A percentile compares a stretch with the other conserved stretches of the same genome.
Conservation (phyloP, 2,888 invertebrate species). For the Caenorhabditis macrosperma region DNA sequence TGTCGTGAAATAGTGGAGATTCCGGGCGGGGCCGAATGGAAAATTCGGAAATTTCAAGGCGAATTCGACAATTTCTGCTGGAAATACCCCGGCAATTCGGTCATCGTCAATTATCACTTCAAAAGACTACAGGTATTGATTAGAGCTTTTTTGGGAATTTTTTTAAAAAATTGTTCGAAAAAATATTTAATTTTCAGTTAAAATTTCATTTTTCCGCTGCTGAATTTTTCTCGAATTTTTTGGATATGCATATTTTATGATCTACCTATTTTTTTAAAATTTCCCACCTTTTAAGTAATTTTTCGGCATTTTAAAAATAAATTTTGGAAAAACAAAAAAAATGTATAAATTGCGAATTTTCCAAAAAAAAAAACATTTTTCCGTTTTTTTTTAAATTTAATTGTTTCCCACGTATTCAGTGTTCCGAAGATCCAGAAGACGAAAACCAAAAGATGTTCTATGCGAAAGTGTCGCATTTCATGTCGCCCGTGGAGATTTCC, state of each 20-base stretch:
- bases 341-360: not conserved
- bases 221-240: no score
- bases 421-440: conserved; percentile 1
- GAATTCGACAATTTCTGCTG: conserved; percentile 29
- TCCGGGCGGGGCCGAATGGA: conserved; percentile 52
- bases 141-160: no score
- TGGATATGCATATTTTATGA: no score
- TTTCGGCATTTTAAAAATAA: no score
- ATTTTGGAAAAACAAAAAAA: not conserved
- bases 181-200: no score
- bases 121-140: conserved; percentile 43
- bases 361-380: no score
- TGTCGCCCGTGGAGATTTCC: conserved; percentile 53
- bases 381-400: not conserved
- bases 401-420: no score
- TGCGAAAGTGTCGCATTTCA: conserved; percentile 56
- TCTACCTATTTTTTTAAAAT: no score
- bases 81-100: conserved; percentile 55
- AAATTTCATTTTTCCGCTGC: no score
- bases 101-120: conserved; percentile 58
- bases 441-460: conserved; percentile 43
- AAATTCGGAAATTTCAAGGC: conserved; percentile 36
- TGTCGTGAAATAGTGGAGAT: conserved; percentile 56
- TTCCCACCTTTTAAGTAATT: no score
- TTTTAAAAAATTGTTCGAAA: no score